Evolutionary conservation across 2,113 vertebrate genomes (phyloP).

Genomic region (Andinoacara biseriatus): DNA sequence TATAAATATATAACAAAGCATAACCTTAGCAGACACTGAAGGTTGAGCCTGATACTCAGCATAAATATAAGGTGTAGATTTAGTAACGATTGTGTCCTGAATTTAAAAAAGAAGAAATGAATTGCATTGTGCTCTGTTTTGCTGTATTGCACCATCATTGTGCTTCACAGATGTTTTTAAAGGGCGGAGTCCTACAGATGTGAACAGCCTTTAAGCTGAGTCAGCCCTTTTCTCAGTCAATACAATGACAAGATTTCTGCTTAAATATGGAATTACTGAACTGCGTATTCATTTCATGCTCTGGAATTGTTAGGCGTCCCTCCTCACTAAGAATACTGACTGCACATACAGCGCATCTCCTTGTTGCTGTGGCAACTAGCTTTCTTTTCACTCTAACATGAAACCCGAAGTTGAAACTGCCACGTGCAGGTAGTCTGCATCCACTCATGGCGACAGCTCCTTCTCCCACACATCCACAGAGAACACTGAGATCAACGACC

Average conservation of each 20-base stretch:
- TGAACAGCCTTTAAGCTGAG: background rate
- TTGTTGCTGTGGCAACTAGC: constrained; percentile 63
- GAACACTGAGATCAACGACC: background rate
- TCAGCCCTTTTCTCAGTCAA: background rate
- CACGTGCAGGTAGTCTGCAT: background rate
- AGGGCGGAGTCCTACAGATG: background rate
- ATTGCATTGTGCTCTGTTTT: too few species aligned
- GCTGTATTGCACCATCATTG: fast-evolving
- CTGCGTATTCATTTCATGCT: background rate
- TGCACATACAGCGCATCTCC: constrained; percentile 33
- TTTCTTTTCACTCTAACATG: background rate
- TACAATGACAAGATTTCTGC: background rate
- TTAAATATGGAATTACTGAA: background rate
- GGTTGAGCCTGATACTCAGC: background rate
- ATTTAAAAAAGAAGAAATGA: background rate
- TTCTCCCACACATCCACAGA: background rate
- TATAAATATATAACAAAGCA: background rate
- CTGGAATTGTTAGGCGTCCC: background rate
- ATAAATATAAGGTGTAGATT: background rate
- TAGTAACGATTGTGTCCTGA: background rate
- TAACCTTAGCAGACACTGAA: background rate
- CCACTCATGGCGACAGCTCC: background rate
- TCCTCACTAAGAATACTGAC: constrained; percentile 12
- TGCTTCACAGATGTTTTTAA: background rate
- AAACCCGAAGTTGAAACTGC: constrained; percentile 31